Percentiles rank a stretch among this genome's conserved stretches.
phyloP scores from a whole-genome alignment of 2,888 invertebrate species.

The Tinea trinotella region DNA sequence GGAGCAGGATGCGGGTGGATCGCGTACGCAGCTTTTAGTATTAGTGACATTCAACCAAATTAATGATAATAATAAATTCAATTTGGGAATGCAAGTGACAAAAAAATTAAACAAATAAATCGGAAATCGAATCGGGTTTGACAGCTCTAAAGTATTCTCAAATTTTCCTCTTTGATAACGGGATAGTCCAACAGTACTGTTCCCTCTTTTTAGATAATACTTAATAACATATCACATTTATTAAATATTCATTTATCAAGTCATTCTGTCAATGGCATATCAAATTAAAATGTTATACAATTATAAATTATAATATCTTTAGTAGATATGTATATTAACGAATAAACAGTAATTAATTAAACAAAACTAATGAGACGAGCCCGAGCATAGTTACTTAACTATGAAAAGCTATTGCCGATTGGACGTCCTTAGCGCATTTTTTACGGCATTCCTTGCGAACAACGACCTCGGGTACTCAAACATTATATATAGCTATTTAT shows the following conservation, averaged over 20 bases:
- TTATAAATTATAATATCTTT: background rate
- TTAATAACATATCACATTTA: background rate
- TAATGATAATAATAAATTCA: too few relatives aligned
- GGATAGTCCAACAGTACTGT: too few relatives aligned
- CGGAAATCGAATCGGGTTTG: too few relatives aligned
- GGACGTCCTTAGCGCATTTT: constrained; percentile 62
- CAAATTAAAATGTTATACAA: background rate
- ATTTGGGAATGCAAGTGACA: too few relatives aligned
- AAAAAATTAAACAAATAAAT: too few relatives aligned
- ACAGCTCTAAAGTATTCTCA: too few relatives aligned
- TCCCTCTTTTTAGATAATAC: too few relatives aligned
- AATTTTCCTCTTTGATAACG: too few relatives aligned
- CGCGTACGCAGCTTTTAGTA: constrained; percentile 17
- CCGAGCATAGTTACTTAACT: constrained; percentile 29
- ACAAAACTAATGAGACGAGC: constrained; percentile 42
- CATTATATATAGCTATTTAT: constrained; percentile 47
- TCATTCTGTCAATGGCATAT: background rate
- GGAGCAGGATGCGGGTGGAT: constrained; percentile 32
- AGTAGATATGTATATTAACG: background rate
- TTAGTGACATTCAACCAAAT: too few relatives aligned
- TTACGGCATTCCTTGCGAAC: constrained; percentile 60
- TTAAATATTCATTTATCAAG: background rate
- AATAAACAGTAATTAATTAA: constrained; percentile 20
- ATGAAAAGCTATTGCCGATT: background rate
- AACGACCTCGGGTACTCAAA: constrained; percentile 59